Conservation (phyloP, 2,113 vertebrate genomes). For the Copsychus sechellarum region DNA sequence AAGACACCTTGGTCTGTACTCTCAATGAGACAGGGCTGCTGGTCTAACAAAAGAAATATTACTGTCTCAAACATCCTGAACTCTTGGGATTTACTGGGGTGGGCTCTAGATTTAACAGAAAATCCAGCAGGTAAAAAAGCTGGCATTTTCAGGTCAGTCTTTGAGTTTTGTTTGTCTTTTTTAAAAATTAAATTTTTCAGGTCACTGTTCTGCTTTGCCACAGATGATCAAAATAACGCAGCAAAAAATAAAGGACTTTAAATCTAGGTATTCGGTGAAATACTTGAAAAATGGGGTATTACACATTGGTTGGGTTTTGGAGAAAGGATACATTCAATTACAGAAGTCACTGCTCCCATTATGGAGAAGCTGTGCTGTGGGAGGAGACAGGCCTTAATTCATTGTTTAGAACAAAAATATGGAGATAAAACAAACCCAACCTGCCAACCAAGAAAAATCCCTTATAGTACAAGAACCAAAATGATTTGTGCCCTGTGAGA, state of each 20-base stretch:
- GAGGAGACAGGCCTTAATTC: not conserved
- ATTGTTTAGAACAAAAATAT: not conserved
- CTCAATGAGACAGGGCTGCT: slow-evolving; percentile 37
- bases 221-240: not conserved
- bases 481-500: not conserved
- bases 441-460: not conserved
- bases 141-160: not conserved
- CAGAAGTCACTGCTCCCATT: not conserved
- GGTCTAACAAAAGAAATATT: slow-evolving; percentile 43
- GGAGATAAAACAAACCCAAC: not conserved
- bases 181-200: not conserved
- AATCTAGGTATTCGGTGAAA: not conserved
- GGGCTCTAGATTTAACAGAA: slow-evolving; percentile 38
- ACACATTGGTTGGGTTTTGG: not conserved
- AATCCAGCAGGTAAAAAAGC: slow-evolving; percentile 43
- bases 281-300: not conserved
- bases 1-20: slow-evolving; percentile 45
- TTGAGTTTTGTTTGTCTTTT: not conserved
- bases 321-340: not conserved
- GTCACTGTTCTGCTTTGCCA: not conserved
- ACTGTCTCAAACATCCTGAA: not conserved
- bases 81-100: not conserved
- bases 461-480: not conserved
- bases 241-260: not conserved
- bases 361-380: not conserved